phyloP scores from a whole-genome alignment of 2,888 invertebrate genomes.

The Eutolmus rufibarbis region DNA sequence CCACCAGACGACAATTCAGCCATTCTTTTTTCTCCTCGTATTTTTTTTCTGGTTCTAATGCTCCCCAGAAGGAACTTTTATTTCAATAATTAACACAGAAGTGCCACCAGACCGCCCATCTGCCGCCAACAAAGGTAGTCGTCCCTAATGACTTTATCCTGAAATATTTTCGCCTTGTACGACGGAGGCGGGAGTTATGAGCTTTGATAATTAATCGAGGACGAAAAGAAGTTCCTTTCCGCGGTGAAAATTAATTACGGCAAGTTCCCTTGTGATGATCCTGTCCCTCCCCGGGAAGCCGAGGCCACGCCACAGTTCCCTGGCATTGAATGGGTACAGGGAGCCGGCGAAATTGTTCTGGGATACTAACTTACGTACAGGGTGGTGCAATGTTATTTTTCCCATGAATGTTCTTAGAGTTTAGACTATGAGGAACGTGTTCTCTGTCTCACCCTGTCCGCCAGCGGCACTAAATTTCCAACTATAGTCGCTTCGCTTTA shows the following conservation, averaged over 20 bases:
- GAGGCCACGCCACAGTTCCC: neutral
- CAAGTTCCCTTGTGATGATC: slow-evolving; percentile 21
- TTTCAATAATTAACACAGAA: slow-evolving; percentile 25
- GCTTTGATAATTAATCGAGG: slow-evolving; percentile 36
- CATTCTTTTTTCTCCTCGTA: neutral
- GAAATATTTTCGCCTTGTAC: neutral
- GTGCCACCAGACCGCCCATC: slow-evolving; percentile 1
- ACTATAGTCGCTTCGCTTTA: neutral
- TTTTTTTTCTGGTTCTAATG: neutral
- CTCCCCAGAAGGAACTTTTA: slow-evolving; percentile 4
- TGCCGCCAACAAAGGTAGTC: neutral
- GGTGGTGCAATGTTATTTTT: neutral
- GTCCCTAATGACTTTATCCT: slow-evolving; percentile 1
- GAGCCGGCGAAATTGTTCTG: neutral
- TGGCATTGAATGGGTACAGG: neutral
- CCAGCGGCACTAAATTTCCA: neutral
- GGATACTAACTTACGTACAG: neutral
- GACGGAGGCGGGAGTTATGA: slow-evolving; percentile 16
- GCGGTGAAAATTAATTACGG: slow-evolving; percentile 25
- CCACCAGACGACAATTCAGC: neutral
- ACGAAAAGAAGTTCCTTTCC: slow-evolving; percentile 6
- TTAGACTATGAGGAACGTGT: neutral
- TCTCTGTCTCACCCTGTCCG: neutral
- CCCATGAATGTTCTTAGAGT: neutral
- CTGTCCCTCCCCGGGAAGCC: neutral